Evolutionary conservation across 2,113 vertebrate species (phyloP), one percentile per base, ranked within the genome.

Genomic region (Cynoglossus semilaevis): DNA sequence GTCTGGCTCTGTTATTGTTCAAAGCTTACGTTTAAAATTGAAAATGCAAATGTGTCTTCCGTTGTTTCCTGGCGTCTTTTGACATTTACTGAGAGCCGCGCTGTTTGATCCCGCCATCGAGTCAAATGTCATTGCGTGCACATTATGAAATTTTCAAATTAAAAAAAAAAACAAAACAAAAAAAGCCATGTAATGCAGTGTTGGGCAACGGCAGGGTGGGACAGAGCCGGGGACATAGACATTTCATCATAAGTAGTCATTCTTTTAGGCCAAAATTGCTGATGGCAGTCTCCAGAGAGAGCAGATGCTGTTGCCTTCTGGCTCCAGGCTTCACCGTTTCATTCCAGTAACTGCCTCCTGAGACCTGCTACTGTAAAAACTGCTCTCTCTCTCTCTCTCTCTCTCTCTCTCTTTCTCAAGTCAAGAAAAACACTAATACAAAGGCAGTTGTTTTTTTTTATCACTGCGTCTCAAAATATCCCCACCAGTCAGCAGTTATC

Each of bases 301-400:
- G 77, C 82, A 88, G 83, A 88, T 84, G 87, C 67, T 70, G 79
- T 81, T 84, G 69, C 83, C 83, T 83, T 85, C 84, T 88, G 87
- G 81, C 81, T 82, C 62, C 37, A 44, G 45, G 78, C 78, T 83
- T 76, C 73, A 75, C 56, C 58, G 69, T 85, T 89, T 76, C 82
- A 80, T 67, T 62, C 71, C 80, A 85, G 72, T 82, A 79, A 85
- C 75, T 60, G 57, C 66, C 78, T 73, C 86, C 61, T 59, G 78
- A 83, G 86, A 84, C 75, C 74, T 79, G 65, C 67, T 54, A 79
- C 71, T 74, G 76, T 82, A 78, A 75, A 82, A 82, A 70, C 38
- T 8, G 44, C 49, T 63, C 67, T 49, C 74, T 45, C 42, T 13
- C 36, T 41, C 51, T 53, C 36, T 18, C 35, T 18, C 51, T 38